A percentile compares a stretch with the other conserved stretches of the same genome.
Conservation (phyloP, 2,888 invertebrate genomes). For the Andrena minutula region DNA sequence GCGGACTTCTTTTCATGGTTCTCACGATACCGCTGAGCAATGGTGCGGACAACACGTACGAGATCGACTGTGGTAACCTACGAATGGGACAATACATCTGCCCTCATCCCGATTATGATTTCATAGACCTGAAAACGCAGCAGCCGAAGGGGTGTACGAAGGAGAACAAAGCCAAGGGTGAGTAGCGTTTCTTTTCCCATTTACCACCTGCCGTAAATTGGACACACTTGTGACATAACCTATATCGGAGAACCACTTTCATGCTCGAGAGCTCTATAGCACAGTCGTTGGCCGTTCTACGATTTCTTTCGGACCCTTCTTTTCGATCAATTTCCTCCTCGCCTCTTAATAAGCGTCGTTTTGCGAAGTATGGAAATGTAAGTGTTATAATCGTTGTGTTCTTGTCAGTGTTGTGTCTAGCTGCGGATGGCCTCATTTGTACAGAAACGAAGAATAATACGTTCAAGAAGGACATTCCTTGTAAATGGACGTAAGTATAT, state of each 20-base stretch:
- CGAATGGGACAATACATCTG: constrained; percentile 93
- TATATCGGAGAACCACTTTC: background rate
- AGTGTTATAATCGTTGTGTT: constrained; percentile 37
- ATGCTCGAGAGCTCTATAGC: background rate
- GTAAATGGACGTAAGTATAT: constrained; percentile 96
- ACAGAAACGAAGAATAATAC: constrained; percentile 91
- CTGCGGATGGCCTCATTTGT: constrained; percentile 94
- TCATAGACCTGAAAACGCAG: constrained; percentile 95
- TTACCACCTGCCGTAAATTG: constrained; percentile 3
- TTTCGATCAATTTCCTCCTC: background rate
- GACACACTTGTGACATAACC: constrained; percentile 39
- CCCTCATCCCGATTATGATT: constrained; percentile 91
- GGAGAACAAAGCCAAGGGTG: constrained; percentile 93
- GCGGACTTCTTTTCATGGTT: constrained; percentile 67
- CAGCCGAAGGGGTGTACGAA: constrained; percentile 92
- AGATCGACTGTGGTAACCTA: constrained; percentile 90
- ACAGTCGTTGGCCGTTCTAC: background rate
- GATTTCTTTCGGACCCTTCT: background rate
- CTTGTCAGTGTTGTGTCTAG: constrained; percentile 91
- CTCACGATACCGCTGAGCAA: constrained; percentile 68
- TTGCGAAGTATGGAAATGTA: background rate
- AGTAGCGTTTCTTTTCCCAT: background rate
- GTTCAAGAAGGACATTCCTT: constrained; percentile 93
- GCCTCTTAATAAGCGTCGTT: background rate
- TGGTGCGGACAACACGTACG: constrained; percentile 74